A percentile compares a stretch with the other conserved stretches of the same genome.
Conservation (phyloP, 1,140 invertebrate genomes). For the Drosophila melanica region DNA sequence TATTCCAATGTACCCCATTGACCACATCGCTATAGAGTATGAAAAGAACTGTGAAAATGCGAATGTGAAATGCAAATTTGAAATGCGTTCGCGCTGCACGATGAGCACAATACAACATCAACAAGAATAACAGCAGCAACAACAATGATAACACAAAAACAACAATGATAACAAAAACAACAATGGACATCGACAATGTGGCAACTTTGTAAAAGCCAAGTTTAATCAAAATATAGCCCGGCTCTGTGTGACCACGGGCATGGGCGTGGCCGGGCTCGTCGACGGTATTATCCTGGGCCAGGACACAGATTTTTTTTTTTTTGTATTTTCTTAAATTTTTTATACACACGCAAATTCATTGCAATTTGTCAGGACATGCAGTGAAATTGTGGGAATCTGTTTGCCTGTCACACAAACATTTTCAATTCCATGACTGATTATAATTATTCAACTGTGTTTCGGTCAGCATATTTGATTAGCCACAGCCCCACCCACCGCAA, state of each 20-base stretch:
- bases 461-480: conserved; percentile 52
- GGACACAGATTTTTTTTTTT: conserved; percentile 49
- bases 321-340: conserved; percentile 55
- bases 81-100: conserved; percentile 38
- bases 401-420: conserved; percentile 25
- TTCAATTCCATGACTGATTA: conserved; percentile 26
- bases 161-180: conserved; percentile 35
- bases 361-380: conserved; percentile 52
- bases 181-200: conserved; percentile 54
- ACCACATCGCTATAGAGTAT: conserved; percentile 5
- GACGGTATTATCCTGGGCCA: conserved; percentile 7
- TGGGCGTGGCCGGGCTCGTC: conserved; percentile 9
- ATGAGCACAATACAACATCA: conserved; percentile 28
- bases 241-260: conserved; percentile 25
- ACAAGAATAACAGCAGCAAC: conserved; percentile 8
- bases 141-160: conserved; percentile 21
- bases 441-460: conserved; percentile 48
- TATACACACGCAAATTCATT: conserved; percentile 75
- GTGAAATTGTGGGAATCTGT: conserved; percentile 32
- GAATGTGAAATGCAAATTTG: conserved; percentile 47
- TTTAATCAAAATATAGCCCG: conserved; percentile 72
- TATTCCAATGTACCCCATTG: background rate
- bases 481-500: background rate
- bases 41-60: conserved; percentile 35
- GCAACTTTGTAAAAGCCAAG: conserved; percentile 71